Conservation (phyloP, 2,797 vertebrate species). For the Melanogrammus aeglefinus region DNA sequence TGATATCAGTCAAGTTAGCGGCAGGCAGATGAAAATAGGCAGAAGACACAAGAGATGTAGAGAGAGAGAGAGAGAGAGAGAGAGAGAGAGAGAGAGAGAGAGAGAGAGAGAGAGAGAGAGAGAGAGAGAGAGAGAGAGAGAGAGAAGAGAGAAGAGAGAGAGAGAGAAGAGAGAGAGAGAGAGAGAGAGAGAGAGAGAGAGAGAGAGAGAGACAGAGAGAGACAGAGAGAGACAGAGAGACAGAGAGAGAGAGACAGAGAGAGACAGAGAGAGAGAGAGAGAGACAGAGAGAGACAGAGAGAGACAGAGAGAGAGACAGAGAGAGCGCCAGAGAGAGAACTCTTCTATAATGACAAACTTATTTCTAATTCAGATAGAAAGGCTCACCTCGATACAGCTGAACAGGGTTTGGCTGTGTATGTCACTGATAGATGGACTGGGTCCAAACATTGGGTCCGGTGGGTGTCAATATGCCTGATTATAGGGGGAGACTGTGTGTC, state of each 20-base stretch:
- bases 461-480: no score
- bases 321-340: constrained; percentile 4
- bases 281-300: no score
- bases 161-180: no score
- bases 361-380: neutral
- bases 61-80: neutral
- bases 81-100: neutral
- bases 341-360: neutral
- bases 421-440: neutral
- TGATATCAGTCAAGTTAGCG: neutral
- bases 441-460: no score
- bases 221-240: no score
- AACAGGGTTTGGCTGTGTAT: neutral
- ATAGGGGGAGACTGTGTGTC: constrained; percentile 1
- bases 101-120: no score
- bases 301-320: constrained; percentile 8
- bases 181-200: no score
- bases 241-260: no score
- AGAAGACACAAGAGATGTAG: neutral
- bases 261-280: no score
- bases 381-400: neutral
- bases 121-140: no score
- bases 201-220: no score
- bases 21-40: neutral
- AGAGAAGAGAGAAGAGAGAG: no score